Conservation (phyloP, 1,140 invertebrate genomes). For the Caerostris darwini region DNA sequence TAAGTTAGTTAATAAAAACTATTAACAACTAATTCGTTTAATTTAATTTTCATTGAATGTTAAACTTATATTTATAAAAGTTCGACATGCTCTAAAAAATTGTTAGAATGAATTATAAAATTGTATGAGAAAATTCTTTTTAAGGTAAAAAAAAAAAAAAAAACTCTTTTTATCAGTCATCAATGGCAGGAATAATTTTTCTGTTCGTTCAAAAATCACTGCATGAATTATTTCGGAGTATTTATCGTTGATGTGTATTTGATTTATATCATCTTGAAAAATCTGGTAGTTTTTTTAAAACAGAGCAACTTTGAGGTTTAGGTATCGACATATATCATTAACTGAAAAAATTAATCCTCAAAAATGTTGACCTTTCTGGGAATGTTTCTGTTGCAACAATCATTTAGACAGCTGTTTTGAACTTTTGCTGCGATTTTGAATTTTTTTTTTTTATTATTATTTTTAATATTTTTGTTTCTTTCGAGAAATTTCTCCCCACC, state of each 20-base stretch:
- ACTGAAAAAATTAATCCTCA: conserved; percentile 1
- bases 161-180: not conserved
- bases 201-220: not conserved
- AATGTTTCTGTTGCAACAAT: conserved; percentile 33
- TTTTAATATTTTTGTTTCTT: conserved; percentile 5
- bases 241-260: not conserved
- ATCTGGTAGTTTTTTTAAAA: not conserved
- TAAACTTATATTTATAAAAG: not conserved
- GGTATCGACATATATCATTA: conserved; percentile 5
- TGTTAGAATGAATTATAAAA: not conserved
- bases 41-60: too few relatives aligned
- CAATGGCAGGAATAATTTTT: not conserved
- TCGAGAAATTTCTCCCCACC: not conserved
- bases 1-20: too few relatives aligned
- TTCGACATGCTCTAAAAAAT: not conserved
- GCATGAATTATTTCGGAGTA: not conserved
- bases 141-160: not conserved
- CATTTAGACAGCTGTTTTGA: conserved; percentile 65
- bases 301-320: not conserved
- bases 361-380: conserved; percentile 42
- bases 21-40: too few relatives aligned
- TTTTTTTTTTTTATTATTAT: conserved; percentile 31
- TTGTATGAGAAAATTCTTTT: not conserved
- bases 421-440: conserved; percentile 32
- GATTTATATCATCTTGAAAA: not conserved